Percentiles rank a stretch among this genome's conserved stretches.
Evolutionary conservation across 2,113 vertebrate genomes (phyloP).

Genomic region (Recurvirostra avosetta): DNA sequence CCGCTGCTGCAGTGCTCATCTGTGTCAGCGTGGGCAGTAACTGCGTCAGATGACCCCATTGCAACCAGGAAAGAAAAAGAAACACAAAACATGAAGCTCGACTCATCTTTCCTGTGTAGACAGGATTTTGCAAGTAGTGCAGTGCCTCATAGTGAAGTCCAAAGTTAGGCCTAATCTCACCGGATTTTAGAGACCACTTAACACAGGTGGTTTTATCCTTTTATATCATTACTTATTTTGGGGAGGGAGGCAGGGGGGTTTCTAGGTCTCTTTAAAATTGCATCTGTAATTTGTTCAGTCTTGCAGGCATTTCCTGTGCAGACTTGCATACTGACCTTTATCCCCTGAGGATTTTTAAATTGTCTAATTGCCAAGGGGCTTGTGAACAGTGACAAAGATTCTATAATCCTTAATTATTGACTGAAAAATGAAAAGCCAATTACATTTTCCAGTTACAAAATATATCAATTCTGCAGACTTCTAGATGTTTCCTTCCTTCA

Average conservation of each 20-base stretch:
- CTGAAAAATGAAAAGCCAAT: neutral
- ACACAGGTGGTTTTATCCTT: neutral
- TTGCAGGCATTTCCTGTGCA: neutral
- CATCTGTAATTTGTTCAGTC: neutral
- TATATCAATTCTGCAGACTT: neutral
- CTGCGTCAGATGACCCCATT: neutral
- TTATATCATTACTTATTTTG: neutral
- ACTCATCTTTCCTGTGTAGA: neutral
- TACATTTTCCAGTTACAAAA: neutral
- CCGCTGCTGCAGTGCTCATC: neutral
- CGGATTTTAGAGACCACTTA: neutral
- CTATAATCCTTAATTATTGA: neutral
- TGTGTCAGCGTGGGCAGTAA: neutral
- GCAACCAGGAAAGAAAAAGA: neutral
- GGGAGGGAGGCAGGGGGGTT: neutral
- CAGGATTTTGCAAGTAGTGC: neutral
- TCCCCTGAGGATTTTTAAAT: neutral
- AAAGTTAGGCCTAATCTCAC: neutral
- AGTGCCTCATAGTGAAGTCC: neutral
- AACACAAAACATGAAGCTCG: neutral
- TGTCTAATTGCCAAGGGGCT: neutral
- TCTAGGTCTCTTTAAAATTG: neutral
- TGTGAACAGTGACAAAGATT: neutral
- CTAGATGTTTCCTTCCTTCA: neutral
- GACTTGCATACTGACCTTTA: neutral